Conservation (phyloP, 2,888 invertebrate genomes). For the Drosophila paranaensis region DNA sequence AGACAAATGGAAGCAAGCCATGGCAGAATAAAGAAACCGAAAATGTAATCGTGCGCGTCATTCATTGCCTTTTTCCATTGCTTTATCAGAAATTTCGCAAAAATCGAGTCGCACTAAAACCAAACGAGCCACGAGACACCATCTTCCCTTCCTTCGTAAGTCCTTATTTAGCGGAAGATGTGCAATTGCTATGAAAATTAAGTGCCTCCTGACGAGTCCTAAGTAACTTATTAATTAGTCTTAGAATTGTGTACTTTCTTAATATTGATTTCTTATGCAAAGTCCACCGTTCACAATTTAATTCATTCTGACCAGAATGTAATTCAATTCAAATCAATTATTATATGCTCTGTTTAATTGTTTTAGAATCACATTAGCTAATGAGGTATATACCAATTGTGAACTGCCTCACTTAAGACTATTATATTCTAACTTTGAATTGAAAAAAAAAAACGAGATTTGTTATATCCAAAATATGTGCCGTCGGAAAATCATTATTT, state of each 20-base stretch:
- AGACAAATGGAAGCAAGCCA: slow-evolving; percentile 63
- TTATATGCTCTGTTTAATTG: background rate
- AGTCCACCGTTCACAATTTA: no score
- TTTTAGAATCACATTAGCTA: background rate
- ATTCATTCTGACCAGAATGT: no score
- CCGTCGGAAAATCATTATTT: background rate
- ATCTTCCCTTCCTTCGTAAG: background rate
- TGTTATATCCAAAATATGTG: no score
- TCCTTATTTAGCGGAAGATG: background rate
- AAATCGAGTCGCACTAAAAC: slow-evolving; percentile 67
- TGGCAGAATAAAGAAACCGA: slow-evolving; percentile 60
- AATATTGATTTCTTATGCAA: no score
- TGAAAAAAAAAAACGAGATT: background rate
- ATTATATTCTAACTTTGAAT: background rate
- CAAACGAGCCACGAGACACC: slow-evolving; percentile 40
- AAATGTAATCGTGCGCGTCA: slow-evolving; percentile 80
- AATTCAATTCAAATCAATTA: no score
- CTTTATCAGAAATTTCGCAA: slow-evolving; percentile 81
- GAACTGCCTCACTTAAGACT: background rate
- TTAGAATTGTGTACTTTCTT: slow-evolving; percentile 5
- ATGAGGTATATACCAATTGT: background rate
- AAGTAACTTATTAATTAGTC: slow-evolving; percentile 64
- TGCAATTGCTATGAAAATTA: slow-evolving; percentile 30
- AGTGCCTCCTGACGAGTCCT: slow-evolving; percentile 26
- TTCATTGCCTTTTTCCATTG: slow-evolving; percentile 73